Evolutionary conservation across 1,140 invertebrate genomes (phyloP).

Genomic region (Trichoplusia ni): DNA sequence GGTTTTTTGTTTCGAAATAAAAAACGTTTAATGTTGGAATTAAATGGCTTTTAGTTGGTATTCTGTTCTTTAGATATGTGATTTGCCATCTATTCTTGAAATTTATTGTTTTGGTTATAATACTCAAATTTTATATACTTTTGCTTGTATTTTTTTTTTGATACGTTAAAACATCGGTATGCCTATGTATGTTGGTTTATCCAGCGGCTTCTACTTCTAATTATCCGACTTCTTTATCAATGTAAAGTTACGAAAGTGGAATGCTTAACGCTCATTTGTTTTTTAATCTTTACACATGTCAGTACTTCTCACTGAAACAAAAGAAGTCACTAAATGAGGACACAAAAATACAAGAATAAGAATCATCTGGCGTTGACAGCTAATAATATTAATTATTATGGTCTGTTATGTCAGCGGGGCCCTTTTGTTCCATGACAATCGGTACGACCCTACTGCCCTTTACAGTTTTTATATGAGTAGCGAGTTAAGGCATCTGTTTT

Average conservation of each 20-base stretch:
- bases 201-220: too few relatives aligned
- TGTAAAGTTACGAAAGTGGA: neutral
- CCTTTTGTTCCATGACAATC: slow-evolving; percentile 58
- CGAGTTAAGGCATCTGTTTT: slow-evolving; percentile 59
- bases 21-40: slow-evolving; percentile 26
- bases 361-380: slow-evolving; percentile 29
- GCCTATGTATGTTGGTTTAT: too few relatives aligned
- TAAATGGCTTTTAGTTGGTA: slow-evolving; percentile 20
- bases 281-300: neutral
- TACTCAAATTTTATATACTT: too few relatives aligned
- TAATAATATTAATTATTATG: slow-evolving; percentile 50
- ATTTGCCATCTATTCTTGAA: neutral
- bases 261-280: neutral
- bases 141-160: too few relatives aligned
- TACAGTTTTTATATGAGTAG: slow-evolving; percentile 60
- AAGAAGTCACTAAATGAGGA: neutral
- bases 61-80: neutral
- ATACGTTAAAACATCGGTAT: too few relatives aligned
- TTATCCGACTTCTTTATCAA: too few relatives aligned
- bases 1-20: slow-evolving; percentile 6
- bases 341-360: slow-evolving; percentile 21
- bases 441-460: slow-evolving; percentile 53
- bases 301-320: neutral
- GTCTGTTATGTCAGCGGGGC: slow-evolving; percentile 39
- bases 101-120: neutral